A percentile compares a stretch with the other conserved stretches of the same genome.
phyloP scores from a whole-genome alignment of 2,797 vertebrate genomes.

The Pseudochirops corinnae region DNA sequence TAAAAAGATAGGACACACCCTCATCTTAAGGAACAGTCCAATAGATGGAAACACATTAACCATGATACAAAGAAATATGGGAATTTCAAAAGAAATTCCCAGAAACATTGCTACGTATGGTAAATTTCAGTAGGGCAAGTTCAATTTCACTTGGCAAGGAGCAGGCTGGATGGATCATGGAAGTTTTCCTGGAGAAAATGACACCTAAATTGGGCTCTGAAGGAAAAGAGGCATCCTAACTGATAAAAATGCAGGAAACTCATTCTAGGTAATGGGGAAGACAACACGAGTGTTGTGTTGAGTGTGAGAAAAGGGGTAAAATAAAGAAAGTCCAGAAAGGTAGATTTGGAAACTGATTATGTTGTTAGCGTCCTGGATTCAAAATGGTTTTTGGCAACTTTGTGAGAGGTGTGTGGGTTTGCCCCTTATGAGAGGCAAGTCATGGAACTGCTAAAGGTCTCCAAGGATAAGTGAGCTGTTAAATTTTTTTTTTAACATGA shows the following conservation, averaged over 20 bases:
- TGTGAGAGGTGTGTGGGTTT: neutral
- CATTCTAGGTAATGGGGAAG: neutral
- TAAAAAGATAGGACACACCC: neutral
- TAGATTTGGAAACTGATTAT: neutral
- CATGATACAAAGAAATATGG: neutral
- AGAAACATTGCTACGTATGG: neutral
- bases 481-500: too few species aligned
- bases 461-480: neutral
- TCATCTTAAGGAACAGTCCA: neutral
- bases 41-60: neutral
- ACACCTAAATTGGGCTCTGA: neutral
- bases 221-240: neutral
- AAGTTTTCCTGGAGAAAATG: neutral
- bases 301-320: neutral
- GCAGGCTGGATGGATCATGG: neutral
- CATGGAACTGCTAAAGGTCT: neutral
- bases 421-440: neutral
- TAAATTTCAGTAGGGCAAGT: neutral
- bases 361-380: too few species aligned
- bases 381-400: too few species aligned
- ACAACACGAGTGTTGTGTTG: too few species aligned
- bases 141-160: neutral
- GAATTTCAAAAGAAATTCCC: neutral
- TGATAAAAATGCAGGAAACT: neutral
- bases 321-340: neutral